Percentiles rank a stretch among this genome's conserved stretches.
phyloP scores from a whole-genome alignment of 2,113 vertebrate species.

The Onychostruthus taczanowskii region DNA sequence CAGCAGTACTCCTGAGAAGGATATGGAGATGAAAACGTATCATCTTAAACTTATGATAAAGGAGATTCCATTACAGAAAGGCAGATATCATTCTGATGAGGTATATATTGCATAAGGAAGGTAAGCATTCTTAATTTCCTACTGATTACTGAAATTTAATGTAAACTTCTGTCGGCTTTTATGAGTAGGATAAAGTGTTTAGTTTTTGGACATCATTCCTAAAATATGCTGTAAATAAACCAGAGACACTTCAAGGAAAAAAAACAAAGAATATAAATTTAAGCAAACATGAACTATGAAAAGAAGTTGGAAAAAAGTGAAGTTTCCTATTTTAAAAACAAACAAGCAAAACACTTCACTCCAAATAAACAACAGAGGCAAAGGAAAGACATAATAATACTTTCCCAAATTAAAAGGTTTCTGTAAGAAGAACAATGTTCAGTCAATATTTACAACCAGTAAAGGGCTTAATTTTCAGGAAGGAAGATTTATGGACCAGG shows the following conservation, averaged over 20 bases:
- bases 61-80: neutral
- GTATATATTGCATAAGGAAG: neutral
- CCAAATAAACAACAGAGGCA: neutral
- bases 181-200: neutral
- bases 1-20: neutral
- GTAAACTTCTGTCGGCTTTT: neutral
- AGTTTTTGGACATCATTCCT: neutral
- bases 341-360: neutral
- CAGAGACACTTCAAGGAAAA: neutral
- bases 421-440: neutral
- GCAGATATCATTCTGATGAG: neutral
- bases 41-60: neutral
- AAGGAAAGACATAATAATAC: neutral
- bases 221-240: neutral
- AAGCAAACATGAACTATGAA: neutral
- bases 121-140: neutral
- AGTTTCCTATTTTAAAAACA: neutral
- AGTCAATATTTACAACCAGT: neutral
- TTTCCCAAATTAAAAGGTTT: neutral
- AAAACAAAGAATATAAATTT: neutral
- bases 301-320: neutral
- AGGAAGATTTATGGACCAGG: neutral
- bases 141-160: neutral
- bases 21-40: neutral
- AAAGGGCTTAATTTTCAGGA: neutral